Evolutionary conservation across 2,888 invertebrate species (phyloP), one percentile per base, ranked within the genome.

Genomic region (Mimumesa dahlbomi): DNA sequence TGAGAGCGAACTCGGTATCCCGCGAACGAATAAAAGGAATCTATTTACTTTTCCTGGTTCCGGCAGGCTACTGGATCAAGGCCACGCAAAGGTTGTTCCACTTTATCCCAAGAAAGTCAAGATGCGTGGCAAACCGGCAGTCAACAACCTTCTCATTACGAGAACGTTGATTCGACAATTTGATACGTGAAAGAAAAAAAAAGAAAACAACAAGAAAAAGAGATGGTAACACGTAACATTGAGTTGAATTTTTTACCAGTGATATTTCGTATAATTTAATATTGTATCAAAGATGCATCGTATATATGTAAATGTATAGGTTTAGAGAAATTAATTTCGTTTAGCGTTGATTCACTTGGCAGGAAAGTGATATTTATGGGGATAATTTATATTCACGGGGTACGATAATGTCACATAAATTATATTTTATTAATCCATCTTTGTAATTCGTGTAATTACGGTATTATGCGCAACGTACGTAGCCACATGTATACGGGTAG

Each of bases 21-120:
- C 36, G 36, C 14, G 11, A 45, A 42, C 42, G 45, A 49, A 45
- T 46, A 22, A 45, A 63, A 22, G 13, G 49, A 34, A 29, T 69
- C 43, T 64, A 65, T 72, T 73, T 77, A 79, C 79, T 79, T 79
- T 79, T 79, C 77, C 73, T 64, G 70, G 53, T 77, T 75, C 49
- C 59, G 53, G 36, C 48, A 34, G 59, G 40, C 62, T 54, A 48
- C 56, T 42, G 53, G 70, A 79, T 79, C 77, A 79, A 79, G 79
- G 79, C 64, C 79, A 71, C 52, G 58, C 56, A 74, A 80, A 79
- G 77, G 66, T 66, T 75, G 77, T 77, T 75, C 77, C 73, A 79
- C 73, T 79, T 79, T 73, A 57, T 21, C 40, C n/a, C 19, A 38
- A 19, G 21, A 56, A 45, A 56, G 54, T 31, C 7, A 40, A 25